Evolutionary conservation across 2,113 vertebrate genomes (phyloP), one percentile per base, ranked within the genome.

Genomic region (Hyperopisus bebe): DNA sequence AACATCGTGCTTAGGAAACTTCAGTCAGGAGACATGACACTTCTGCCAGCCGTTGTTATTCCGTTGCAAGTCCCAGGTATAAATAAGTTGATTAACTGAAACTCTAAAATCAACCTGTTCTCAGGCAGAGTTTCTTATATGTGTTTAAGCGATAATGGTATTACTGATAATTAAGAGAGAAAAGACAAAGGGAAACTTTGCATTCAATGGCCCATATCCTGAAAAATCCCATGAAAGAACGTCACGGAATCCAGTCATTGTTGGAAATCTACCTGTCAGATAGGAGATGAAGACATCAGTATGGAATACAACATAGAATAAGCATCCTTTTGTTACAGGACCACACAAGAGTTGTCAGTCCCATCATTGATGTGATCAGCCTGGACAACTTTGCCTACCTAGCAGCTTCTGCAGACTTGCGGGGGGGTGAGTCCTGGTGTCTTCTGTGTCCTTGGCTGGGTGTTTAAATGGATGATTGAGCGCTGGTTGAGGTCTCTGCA

Each of bases 311-410:
- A n/a, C 21, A 1, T 5, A 31, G 42, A 27, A 70, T 83, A 91
- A 46, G n/a, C 48, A 48, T 46, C 91, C 17, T 27, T 89, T n/a
- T 58, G 58, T 2, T 87, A 2, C 93, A 99, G 98, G 98, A 99
- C 94, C 97, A 98, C 90, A 98, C 98, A 0, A 96, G 98, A 0
- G 98, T 99, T 66, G 98, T 99, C 92, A 99, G 98, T 93, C 98
- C 98, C 90, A 99, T 99, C 95, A 99, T 99, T 0, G 98, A 99
- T n/a, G 98, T 99, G 93, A 99, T 99, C 97, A 99, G 98, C 93
- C 94, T 99, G 95, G 98, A 99, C 92, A 99, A 99, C 94, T 99
- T 99, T 89, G 98, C 98, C 90, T 99, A 99, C 93, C 94, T 99
- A 93, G 98, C 98, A 44, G 98, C 98, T 2, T 99, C 98, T 42